These are phyloP conservation scores for Phasianus colchicus DNA, from an alignment of 2,113 vertebrate species.

Conservation along the genomic window DNA sequence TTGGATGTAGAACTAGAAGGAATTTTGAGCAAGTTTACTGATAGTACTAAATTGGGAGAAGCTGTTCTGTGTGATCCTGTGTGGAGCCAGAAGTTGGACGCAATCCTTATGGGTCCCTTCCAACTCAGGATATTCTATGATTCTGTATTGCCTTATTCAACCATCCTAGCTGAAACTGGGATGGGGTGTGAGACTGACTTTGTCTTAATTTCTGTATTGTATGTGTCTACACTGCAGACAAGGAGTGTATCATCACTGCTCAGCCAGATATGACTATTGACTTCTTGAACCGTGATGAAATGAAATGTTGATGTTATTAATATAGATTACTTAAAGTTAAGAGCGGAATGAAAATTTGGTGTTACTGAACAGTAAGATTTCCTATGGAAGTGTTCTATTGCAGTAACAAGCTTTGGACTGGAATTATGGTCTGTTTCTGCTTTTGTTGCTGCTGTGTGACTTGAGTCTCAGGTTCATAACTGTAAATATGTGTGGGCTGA, in stretches of 20 bases:
- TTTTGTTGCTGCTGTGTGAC: neutral
- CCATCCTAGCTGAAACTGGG: too few species aligned
- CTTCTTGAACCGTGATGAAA: fast-evolving
- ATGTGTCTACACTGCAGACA: fast-evolving
- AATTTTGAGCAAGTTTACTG: too few species aligned
- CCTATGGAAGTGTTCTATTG: neutral
- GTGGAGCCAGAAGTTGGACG: too few species aligned
- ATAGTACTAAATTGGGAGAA: too few species aligned
- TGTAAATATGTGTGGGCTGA: neutral
- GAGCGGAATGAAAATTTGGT: neutral
- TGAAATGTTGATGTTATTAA: neutral
- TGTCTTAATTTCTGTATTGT: neutral
- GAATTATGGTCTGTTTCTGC: neutral
- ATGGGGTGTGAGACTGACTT: neutral
- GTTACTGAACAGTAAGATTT: neutral
- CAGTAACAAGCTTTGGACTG: neutral
- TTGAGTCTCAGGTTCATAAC: fast-evolving
- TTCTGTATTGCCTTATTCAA: too few species aligned
- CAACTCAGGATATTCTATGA: too few species aligned
- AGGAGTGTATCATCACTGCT: fast-evolving
- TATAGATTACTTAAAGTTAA: neutral
- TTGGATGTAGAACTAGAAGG: too few species aligned
- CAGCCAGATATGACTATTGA: neutral
- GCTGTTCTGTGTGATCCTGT: too few species aligned
- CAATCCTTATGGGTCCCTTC: too few species aligned